Evolutionary conservation across 2,888 invertebrate genomes (phyloP), one percentile per base, ranked within the genome.

Genomic region (Nudaria mundana): DNA sequence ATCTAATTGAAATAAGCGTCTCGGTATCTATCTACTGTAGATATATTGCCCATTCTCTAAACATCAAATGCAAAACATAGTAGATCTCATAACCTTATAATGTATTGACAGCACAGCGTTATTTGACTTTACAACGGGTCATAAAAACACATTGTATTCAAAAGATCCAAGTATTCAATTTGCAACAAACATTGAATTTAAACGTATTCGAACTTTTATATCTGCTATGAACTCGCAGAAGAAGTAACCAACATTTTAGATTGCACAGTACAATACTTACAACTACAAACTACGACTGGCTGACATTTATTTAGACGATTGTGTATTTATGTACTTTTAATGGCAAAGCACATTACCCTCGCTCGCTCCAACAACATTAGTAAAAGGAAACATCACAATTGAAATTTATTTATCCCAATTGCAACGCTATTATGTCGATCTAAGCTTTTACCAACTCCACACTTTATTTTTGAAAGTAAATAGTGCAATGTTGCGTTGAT

Each of bases 271-370:
- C 44, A 58, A 44, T 58, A 49, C 61, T 66, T 55, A 62, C 60
- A 55, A 64, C 68, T 58, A 60, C 66, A 60, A 64, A 66, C 64
- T 60, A 64, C 61, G 52, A 39, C 42, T 33, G 34, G 46, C 47
- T 59, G 48, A 55, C 54, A 40, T 84, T 85, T 84, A 82, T 81
- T 76, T 78, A 79, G 74, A 76, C 76, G 76, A 79, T 79, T 70
- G 73, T 71, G 75, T 84, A 86, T 86, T 87, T 87, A 83, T 86
- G 81, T 76, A 56, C 69, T 82, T 84, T 86, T 87, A 87, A 86
- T 86, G 87, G 80, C 70, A 46, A 64, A 56, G 73, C 76, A 81
- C 86, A 86, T 87, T 87, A 87, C 77, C 68, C 60, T 59, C 48
- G 51, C 40, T 47, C 63, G 61, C 51, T 47, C 51, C 52, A 60